phyloP scores from a whole-genome alignment of 2,797 vertebrate genomes.

The Pseudomugil tenellus region DNA sequence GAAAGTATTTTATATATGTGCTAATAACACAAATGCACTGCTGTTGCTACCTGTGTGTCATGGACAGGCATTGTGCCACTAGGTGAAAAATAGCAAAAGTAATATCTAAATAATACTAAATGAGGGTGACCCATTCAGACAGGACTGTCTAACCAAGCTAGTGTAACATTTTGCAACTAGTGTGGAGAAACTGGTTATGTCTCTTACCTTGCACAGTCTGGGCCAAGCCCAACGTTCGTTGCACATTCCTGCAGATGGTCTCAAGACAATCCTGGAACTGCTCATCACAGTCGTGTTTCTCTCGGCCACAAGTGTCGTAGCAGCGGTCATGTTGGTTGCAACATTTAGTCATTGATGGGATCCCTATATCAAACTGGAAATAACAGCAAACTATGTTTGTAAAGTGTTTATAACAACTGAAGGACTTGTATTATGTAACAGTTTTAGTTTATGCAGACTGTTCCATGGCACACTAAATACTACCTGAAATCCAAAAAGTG shows the following conservation, averaged over 20 bases:
- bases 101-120: background rate
- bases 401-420: background rate
- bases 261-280: conserved; percentile 92
- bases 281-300: conserved; percentile 93
- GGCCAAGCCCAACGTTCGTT: conserved; percentile 89
- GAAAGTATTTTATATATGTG: background rate
- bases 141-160: background rate
- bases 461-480: background rate
- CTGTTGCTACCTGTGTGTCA: background rate
- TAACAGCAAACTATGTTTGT: background rate
- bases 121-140: background rate
- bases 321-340: conserved; percentile 96
- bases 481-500: conserved; percentile 94
- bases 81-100: background rate
- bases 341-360: conserved; percentile 96
- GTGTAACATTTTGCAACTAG: background rate
- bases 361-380: conserved; percentile 92
- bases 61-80: background rate
- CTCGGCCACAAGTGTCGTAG: conserved; percentile 91
- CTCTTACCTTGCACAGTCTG: conserved; percentile 90
- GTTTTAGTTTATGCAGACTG: background rate
- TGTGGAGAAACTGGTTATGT: background rate
- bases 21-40: background rate
- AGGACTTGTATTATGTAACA: background rate
- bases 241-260: conserved; percentile 91